phyloP scores from a whole-genome alignment of 1,140 invertebrate genomes.

The Aleiodes sp. region DNA sequence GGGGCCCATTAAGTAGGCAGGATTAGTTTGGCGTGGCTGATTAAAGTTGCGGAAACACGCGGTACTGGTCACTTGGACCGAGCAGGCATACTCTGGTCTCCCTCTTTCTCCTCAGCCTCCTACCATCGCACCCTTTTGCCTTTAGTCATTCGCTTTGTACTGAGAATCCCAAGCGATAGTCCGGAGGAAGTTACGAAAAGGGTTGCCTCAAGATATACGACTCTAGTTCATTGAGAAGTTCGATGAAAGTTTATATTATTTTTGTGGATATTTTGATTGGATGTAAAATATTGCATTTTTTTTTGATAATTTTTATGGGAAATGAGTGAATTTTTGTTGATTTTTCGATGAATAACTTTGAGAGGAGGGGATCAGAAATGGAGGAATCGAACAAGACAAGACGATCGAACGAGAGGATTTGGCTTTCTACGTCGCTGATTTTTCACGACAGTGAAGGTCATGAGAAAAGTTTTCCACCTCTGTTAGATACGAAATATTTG shows the following conservation, averaged over 20 bases:
- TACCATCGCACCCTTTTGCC: neutral
- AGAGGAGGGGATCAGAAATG: too few relatives aligned
- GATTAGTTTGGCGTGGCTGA: constrained; percentile 48
- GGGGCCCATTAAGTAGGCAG: constrained; percentile 41
- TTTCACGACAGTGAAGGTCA: too few relatives aligned
- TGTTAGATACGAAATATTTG: too few relatives aligned
- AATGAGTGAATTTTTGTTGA: too few relatives aligned
- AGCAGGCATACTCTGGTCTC: too few relatives aligned
- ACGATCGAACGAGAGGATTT: too few relatives aligned
- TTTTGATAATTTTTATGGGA: too few relatives aligned
- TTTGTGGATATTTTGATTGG: neutral
- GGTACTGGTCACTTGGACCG: constrained; percentile 5
- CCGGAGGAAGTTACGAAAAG: neutral
- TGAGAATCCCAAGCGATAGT: neutral
- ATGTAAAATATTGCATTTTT: too few relatives aligned
- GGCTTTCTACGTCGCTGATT: too few relatives aligned
- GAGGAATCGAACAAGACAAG: too few relatives aligned
- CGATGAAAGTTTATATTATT: neutral
- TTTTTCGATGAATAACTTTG: too few relatives aligned
- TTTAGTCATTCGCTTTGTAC: neutral
- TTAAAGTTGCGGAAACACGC: constrained; percentile 42
- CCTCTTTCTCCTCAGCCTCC: neutral
- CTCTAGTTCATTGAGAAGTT: neutral
- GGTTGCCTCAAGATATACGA: neutral
- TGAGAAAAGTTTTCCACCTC: too few relatives aligned